Evolutionary conservation across 37 sponge, comb jelly and placozoan genomes (phyloP).

Genomic region (Beroe ovata): DNA sequence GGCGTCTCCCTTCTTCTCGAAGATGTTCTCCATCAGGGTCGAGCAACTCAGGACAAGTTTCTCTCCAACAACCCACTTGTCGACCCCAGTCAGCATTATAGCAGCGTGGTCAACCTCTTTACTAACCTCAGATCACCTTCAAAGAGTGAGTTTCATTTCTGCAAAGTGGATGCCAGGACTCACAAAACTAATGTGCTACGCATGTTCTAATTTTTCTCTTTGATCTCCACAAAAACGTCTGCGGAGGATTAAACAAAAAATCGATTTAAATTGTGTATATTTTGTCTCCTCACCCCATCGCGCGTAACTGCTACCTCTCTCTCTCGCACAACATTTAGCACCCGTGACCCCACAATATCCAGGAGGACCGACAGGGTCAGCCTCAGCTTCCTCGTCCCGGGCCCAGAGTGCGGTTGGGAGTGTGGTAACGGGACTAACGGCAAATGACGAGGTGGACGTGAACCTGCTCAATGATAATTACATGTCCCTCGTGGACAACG

Average conservation of each 20-base stretch:
- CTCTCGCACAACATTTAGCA: too few species aligned
- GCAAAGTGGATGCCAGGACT: too few species aligned
- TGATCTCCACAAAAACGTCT: too few species aligned
- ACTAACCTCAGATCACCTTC: conserved; percentile 12
- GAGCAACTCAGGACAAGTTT: conserved; percentile 47
- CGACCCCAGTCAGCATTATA: not conserved
- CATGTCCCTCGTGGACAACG: conserved; percentile 61
- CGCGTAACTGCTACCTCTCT: too few species aligned
- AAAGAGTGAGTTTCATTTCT: conserved; percentile 5
- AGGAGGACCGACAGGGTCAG: conserved; percentile 16
- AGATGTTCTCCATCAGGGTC: conserved; percentile 52
- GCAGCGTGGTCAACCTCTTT: conserved; percentile 25
- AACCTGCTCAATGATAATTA: conserved; percentile 45
- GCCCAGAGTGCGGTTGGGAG: conserved; percentile 61
- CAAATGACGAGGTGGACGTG: not conserved
- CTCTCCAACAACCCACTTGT: conserved; percentile 37
- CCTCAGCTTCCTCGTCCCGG: conserved; percentile 46
- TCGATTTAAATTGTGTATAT: too few species aligned
- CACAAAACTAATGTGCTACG: too few species aligned
- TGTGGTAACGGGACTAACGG: conserved; percentile 6
- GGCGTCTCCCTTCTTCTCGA: conserved; percentile 56
- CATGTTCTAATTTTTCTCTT: too few species aligned
- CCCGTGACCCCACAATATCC: too few species aligned
- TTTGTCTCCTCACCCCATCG: too few species aligned
- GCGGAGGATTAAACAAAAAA: too few species aligned